A percentile compares a stretch with the other conserved stretches of the same genome.
phyloP scores from a whole-genome alignment of 2,113 vertebrate genomes.

The Pelecanus crispus region DNA sequence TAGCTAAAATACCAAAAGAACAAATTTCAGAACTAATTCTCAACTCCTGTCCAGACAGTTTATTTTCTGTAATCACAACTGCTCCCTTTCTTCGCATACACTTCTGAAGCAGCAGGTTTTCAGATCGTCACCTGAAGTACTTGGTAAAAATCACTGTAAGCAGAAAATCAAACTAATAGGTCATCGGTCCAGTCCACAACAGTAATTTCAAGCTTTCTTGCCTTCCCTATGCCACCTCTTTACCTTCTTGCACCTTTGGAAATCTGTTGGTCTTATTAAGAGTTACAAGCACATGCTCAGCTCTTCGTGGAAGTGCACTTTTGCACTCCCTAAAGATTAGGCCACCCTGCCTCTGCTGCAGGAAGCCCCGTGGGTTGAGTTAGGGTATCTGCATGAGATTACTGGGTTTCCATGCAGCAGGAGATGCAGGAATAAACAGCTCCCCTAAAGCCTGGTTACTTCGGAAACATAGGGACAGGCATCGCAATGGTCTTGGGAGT shows the following conservation, averaged over 20 bases:
- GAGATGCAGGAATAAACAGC: fast-evolving
- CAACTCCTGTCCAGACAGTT: background rate
- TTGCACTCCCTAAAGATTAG: background rate
- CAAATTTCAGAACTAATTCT: background rate
- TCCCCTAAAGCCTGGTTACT: background rate
- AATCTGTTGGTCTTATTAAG: background rate
- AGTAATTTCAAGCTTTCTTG: background rate
- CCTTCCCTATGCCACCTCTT: background rate
- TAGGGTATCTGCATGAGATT: background rate
- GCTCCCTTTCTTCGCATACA: background rate
- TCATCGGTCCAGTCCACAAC: background rate
- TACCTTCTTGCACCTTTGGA: background rate
- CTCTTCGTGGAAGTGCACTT: fast-evolving
- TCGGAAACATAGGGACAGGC: background rate
- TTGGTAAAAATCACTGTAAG: background rate
- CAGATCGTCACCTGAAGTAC: background rate
- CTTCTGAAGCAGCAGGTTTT: background rate
- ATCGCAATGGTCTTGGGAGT: fast-evolving
- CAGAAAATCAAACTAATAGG: background rate
- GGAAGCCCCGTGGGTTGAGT: background rate
- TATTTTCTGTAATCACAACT: background rate
- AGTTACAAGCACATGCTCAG: fast-evolving
- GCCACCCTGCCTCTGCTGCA: background rate
- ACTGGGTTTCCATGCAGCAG: background rate
- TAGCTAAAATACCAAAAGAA: background rate